Conservation (phyloP, 1,140 invertebrate species). For the Asobara japonica region DNA sequence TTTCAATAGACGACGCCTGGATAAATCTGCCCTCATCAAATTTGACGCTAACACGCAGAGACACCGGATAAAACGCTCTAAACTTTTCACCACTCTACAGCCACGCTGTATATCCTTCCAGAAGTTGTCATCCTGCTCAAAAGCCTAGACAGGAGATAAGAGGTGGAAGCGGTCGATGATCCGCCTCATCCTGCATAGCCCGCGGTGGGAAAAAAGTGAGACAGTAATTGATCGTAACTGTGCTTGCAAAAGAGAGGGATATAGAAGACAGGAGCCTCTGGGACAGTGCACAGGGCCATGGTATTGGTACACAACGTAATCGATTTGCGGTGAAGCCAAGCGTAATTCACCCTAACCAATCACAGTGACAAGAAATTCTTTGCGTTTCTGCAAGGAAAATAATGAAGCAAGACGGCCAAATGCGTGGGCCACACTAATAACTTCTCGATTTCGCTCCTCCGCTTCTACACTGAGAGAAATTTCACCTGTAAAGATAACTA, state of each 20-base stretch:
- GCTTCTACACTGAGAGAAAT: no score
- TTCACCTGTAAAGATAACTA: no score
- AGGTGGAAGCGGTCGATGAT: constrained; percentile 29
- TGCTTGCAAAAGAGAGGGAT: no score
- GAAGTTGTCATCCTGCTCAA: constrained; percentile 26
- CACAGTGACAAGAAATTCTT: constrained; percentile 60
- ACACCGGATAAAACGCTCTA: constrained; percentile 30
- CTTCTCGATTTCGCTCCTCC: no score
- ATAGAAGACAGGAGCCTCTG: not conserved
- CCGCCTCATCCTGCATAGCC: constrained; percentile 8
- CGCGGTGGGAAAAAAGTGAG: constrained; percentile 6
- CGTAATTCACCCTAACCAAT: constrained; percentile 61
- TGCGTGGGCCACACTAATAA: no score
- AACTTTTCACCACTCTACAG: not conserved
- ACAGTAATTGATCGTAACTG: no score
- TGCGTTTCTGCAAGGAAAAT: no score
- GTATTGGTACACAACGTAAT: constrained; percentile 57
- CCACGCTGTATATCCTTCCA: constrained; percentile 17
- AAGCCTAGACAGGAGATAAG: constrained; percentile 30
- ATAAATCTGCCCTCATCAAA: constrained; percentile 24
- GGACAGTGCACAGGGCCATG: no score
- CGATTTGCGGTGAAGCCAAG: constrained; percentile 65
- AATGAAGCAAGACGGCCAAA: no score
- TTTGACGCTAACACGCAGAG: constrained; percentile 21
- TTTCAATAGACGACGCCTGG: not conserved